Evolutionary conservation across 1,140 invertebrate species (phyloP).

Genomic region (Periplaneta americana): DNA sequence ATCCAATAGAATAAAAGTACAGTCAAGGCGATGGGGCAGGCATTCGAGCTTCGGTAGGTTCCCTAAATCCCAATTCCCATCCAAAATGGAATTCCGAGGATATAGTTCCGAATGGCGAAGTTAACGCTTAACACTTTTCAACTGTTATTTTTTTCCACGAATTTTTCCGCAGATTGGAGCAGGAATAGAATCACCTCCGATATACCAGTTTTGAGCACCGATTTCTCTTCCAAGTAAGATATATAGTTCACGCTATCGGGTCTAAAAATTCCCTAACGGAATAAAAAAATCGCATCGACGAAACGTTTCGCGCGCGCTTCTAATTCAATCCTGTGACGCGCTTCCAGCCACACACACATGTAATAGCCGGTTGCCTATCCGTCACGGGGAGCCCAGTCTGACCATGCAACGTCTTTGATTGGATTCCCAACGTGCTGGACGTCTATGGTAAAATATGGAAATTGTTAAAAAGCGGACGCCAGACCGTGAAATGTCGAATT

Average conservation of each 20-base stretch:
- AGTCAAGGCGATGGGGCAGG: too few relatives aligned
- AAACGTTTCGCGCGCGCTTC: not conserved
- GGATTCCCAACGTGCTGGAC: not conserved
- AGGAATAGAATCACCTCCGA: too few relatives aligned
- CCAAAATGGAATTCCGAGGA: too few relatives aligned
- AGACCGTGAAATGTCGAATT: not conserved
- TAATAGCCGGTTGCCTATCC: not conserved
- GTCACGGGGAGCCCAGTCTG: not conserved
- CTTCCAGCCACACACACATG: not conserved
- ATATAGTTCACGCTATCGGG: not conserved
- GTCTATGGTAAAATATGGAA: not conserved
- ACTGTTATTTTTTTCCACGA: too few relatives aligned
- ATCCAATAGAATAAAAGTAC: too few relatives aligned
- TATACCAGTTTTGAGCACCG: too few relatives aligned
- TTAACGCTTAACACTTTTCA: too few relatives aligned
- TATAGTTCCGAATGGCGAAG: too few relatives aligned
- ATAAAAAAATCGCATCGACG: not conserved
- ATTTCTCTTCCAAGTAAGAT: not conserved
- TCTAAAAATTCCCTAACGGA: not conserved
- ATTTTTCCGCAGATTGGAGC: too few relatives aligned
- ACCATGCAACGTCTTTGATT: not conserved
- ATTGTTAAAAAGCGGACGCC: not conserved
- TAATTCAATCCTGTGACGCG: not conserved
- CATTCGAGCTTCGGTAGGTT: too few relatives aligned
- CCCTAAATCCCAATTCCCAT: too few relatives aligned